Evolutionary conservation across 2,888 invertebrate species (phyloP).

Genomic region (Tenthredo distinguenda): DNA sequence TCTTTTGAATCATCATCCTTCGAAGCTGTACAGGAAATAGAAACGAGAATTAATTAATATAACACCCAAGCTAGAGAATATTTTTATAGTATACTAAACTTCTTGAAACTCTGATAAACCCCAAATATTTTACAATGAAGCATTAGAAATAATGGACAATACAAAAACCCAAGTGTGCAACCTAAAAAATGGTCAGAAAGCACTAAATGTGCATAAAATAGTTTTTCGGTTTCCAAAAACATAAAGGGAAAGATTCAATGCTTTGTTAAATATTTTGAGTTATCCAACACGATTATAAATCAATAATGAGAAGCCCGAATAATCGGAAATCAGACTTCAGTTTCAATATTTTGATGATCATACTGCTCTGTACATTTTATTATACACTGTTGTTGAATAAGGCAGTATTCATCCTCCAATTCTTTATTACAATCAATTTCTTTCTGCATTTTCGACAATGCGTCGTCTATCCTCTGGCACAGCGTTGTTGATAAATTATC

Average conservation of each 20-base stretch:
- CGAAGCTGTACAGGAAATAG: neutral
- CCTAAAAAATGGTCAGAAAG: neutral
- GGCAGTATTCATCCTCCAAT: slow-evolving; percentile 69
- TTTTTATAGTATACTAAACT: neutral
- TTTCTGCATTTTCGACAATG: slow-evolving; percentile 65
- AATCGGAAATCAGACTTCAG: slow-evolving; percentile 4
- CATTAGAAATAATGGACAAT: neutral
- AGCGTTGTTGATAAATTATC: slow-evolving; percentile 71
- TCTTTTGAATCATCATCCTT: slow-evolving; percentile 3
- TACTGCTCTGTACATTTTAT: slow-evolving; percentile 58
- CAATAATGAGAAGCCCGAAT: neutral
- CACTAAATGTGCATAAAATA: neutral
- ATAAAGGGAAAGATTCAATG: neutral
- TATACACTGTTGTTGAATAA: slow-evolving; percentile 69
- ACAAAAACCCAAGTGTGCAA: neutral
- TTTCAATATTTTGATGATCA: slow-evolving; percentile 7
- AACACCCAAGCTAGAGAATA: neutral
- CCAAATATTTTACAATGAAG: neutral
- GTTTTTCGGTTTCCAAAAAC: neutral
- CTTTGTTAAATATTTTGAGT: neutral
- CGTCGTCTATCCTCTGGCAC: slow-evolving; percentile 72
- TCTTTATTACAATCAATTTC: slow-evolving; percentile 64
- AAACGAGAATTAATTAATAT: neutral
- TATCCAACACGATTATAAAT: neutral
- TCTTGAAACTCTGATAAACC: neutral